Percentiles rank a stretch among this genome's conserved stretches.
Conservation (phyloP, 2,113 vertebrate species). For the Gopherus evgoodei region DNA sequence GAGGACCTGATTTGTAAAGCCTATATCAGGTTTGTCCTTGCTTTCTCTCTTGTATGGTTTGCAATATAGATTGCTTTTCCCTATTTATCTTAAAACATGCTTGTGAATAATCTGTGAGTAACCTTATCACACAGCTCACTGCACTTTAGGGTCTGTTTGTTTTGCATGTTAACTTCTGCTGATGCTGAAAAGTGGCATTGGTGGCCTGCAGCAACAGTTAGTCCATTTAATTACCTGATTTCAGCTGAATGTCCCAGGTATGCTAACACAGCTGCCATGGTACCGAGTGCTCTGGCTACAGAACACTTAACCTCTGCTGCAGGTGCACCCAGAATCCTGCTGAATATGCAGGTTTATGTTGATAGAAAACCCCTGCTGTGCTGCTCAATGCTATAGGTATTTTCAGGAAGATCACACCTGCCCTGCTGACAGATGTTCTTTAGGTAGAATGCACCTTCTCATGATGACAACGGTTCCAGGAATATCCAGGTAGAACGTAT, state of each 20-base stretch:
- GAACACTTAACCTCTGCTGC: background rate
- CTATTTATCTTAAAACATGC: accelerated
- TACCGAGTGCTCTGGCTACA: background rate
- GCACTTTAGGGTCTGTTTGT: background rate
- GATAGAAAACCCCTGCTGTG: background rate
- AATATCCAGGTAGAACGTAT: accelerated
- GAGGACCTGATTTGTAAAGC: accelerated
- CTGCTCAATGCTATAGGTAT: background rate
- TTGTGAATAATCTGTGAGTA: background rate
- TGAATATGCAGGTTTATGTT: background rate
- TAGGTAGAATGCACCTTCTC: background rate
- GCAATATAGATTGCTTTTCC: background rate
- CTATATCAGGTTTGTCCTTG: background rate
- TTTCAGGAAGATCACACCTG: background rate
- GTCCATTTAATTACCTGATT: accelerated
- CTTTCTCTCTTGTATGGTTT: background rate
- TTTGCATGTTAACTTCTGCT: background rate
- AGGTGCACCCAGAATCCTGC: background rate
- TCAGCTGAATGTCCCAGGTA: background rate
- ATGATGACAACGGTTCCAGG: background rate
- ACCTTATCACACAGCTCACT: background rate
- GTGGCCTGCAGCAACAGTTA: background rate
- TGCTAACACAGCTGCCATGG: background rate
- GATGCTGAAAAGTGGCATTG: background rate
- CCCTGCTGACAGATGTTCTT: background rate